These are phyloP conservation scores for Formicarius rufipectus DNA, from an alignment of 2,113 vertebrate genomes.

Conservation along the genomic window DNA sequence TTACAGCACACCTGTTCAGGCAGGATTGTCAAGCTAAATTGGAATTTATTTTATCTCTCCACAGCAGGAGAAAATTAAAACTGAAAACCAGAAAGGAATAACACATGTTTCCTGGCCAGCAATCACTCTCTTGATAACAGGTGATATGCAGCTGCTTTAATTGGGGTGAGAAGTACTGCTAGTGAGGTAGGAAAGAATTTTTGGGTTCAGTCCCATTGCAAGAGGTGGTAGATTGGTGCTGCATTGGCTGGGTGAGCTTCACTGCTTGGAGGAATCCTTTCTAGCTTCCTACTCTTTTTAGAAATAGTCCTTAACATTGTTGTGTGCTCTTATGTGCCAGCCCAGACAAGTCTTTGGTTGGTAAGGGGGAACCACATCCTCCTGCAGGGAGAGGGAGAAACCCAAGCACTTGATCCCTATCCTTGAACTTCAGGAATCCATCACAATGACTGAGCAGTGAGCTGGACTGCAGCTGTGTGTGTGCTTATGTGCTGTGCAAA, in stretches of 20 bases:
- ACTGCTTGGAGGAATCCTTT: background rate
- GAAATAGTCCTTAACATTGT: background rate
- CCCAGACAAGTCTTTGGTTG: background rate
- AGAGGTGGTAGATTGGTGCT: background rate
- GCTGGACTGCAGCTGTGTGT: fast-evolving
- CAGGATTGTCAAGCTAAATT: conserved; percentile 23
- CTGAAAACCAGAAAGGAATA: background rate
- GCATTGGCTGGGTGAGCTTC: background rate
- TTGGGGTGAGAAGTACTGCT: background rate
- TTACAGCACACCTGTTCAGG: background rate
- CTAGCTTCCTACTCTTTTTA: background rate
- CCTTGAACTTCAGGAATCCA: background rate
- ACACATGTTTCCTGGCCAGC: background rate
- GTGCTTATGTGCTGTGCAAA: fast-evolving
- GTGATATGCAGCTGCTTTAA: background rate
- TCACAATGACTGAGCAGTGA: fast-evolving
- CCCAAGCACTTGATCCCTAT: background rate
- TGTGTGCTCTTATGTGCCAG: fast-evolving
- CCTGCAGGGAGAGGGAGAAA: background rate
- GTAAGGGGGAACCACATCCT: background rate
- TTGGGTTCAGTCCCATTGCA: background rate
- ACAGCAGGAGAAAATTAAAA: conserved; percentile 20
- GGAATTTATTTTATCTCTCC: background rate
- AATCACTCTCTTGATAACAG: background rate
- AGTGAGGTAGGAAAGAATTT: background rate